Percentiles rank a stretch among this genome's conserved stretches.
These are phyloP conservation scores for Microcebus griseorufus DNA, from an alignment of 2,113 vertebrate genomes.

Conservation along the genomic window DNA sequence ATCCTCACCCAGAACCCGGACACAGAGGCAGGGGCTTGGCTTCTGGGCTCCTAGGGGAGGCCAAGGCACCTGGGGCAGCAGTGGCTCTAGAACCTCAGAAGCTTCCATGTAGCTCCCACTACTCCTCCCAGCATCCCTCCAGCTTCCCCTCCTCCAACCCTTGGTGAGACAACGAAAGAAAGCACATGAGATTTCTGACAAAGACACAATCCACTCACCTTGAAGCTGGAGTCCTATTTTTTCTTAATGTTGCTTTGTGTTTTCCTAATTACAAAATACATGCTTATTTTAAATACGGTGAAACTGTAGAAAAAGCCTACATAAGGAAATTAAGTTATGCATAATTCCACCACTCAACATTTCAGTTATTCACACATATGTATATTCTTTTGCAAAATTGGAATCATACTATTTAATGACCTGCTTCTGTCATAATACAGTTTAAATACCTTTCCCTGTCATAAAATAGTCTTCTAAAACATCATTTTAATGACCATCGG, in stretches of 20 bases:
- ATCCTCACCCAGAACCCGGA: background rate
- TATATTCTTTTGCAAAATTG: background rate
- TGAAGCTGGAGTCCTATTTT: background rate
- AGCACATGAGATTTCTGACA: no score
- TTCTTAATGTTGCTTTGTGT: background rate
- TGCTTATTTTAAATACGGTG: background rate
- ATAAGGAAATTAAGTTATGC: background rate
- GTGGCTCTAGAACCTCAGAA: background rate
- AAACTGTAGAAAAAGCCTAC: background rate
- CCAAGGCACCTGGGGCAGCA: accelerated
- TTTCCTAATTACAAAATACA: background rate
- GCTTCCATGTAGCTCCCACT: no score
- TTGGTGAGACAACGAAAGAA: background rate
- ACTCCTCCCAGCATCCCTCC: accelerated
- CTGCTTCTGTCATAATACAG: background rate
- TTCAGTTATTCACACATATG: background rate
- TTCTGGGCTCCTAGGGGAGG: background rate
- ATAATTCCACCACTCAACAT: background rate
- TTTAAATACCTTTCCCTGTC: background rate
- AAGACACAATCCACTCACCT: background rate
- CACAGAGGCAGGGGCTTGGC: background rate
- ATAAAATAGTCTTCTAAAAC: background rate
- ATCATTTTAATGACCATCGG: background rate
- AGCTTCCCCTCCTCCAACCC: background rate
- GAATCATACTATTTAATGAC: background rate